These are phyloP conservation scores for Paelopatides confundens DNA, from an alignment of 53 echinoderm and acorn worm genomes.

Conservation along the genomic window DNA sequence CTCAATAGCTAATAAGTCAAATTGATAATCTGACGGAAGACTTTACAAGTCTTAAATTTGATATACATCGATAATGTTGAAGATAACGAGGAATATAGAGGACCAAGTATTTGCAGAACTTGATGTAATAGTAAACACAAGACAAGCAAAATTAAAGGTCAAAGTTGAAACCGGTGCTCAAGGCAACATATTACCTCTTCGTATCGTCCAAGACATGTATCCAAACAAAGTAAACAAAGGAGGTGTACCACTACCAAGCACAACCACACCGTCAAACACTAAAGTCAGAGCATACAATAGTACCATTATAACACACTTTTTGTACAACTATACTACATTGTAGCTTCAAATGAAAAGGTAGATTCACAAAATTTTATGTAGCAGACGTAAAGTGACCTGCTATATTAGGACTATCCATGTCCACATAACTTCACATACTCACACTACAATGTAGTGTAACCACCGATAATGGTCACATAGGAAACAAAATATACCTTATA, in stretches of 20 bases:
- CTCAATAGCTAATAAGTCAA: background rate
- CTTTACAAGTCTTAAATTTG: too few species aligned
- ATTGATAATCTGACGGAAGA: too few species aligned
- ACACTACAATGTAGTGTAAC: too few species aligned
- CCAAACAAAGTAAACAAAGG: constrained; percentile 23
- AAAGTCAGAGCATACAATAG: constrained; percentile 66
- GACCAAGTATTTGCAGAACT: background rate
- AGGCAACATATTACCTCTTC: constrained; percentile 44
- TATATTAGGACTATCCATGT: too few species aligned
- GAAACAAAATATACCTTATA: too few species aligned
- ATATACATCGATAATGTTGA: constrained; percentile 3
- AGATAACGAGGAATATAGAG: too few species aligned
- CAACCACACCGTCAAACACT: constrained; percentile 13
- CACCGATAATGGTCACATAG: too few species aligned
- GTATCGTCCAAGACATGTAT: constrained; percentile 55
- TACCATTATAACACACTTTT: background rate
- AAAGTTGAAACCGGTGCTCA: background rate
- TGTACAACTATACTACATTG: background rate
- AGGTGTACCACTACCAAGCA: constrained; percentile 25
- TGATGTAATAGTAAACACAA: background rate
- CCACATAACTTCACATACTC: too few species aligned
- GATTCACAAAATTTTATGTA: background rate
- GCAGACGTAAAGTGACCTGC: too few species aligned
- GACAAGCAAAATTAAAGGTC: background rate
- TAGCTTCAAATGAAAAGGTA: background rate